Evolutionary conservation across 2,113 vertebrate genomes (phyloP), one percentile per base, ranked within the genome.

Genomic region (Eudyptes chrysolophus): DNA sequence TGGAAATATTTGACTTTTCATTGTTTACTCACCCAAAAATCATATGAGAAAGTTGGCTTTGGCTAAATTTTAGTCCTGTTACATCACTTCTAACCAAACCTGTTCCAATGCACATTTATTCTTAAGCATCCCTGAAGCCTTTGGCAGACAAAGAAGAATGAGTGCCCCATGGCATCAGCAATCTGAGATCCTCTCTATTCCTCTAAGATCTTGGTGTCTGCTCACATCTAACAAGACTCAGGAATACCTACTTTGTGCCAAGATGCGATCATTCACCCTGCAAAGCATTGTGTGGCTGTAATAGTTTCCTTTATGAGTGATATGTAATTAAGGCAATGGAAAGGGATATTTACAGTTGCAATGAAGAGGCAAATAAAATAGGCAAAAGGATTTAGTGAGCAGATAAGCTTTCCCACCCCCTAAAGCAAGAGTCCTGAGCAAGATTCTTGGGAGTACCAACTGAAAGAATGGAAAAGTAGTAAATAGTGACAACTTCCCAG

Each of bases 151-250:
- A 34, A 65, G 32, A 61, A 40, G 58, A 42, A 29, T 30, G 1
- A 49, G 7, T 44, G 16, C 2, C 19, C 9, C 0, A 0, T 49
- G 30, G 6, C 17, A 58, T 5, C 1, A 3, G 5, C 13, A 64
- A 10, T n/a, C n/a, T 21, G 19, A 75, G 32, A 58, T 60, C 17
- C 24, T 69, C 16, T 84, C n/a, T 6, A 10, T 66, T 75, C 16
- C 62, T 9, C 0, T 32, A 61, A 61, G 18, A 36, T 29, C 32
- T 21, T 71, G 2, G 2, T 49, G 55, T 54, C 46, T 92, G 22
- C 36, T 90, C 21, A 40, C 13, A n/a, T 42, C 82, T 71, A 75
- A 36, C 13, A 77, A 79, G 25, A 48, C 18, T 55, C 27, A 34
- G 34, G 34, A 68, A 80, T 34, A 32, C 4, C 9, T 52, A 6